These are phyloP conservation scores for Matsumyia berberina DNA, from an alignment of 2,888 invertebrate species.

Conservation along the genomic window DNA sequence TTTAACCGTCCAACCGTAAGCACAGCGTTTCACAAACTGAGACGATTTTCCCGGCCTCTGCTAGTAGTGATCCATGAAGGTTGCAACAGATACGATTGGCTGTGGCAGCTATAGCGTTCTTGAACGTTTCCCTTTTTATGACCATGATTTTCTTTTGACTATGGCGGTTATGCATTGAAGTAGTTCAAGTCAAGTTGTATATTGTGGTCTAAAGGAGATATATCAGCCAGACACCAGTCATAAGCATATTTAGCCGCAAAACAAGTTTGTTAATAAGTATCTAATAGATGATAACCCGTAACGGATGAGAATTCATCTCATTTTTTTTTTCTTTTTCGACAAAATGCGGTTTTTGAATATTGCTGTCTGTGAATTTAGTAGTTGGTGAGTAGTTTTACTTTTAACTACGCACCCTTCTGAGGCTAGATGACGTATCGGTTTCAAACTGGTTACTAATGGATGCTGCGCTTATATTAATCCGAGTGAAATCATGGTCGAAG, in stretches of 20 bases:
- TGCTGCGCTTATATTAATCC: too few relatives aligned
- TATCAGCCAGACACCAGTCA: background rate
- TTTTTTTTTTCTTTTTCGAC: background rate
- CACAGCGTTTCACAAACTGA: slow-evolving; percentile 54
- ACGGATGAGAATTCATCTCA: background rate
- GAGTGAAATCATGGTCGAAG: too few relatives aligned
- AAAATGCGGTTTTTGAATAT: background rate
- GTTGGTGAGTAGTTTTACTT: background rate
- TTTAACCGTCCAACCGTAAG: slow-evolving; percentile 33
- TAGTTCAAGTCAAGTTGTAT: background rate
- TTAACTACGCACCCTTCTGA: background rate
- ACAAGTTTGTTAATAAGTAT: background rate
- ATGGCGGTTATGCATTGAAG: background rate
- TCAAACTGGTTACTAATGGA: too few relatives aligned
- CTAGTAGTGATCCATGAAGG: slow-evolving; percentile 50
- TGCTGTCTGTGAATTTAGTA: background rate
- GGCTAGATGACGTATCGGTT: too few relatives aligned
- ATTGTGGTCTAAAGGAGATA: background rate
- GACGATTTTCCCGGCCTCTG: slow-evolving; percentile 33
- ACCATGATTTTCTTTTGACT: slow-evolving; percentile 2
- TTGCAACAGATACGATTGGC: background rate
- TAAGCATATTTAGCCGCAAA: background rate
- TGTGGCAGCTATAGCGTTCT: background rate
- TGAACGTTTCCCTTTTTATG: background rate
- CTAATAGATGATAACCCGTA: background rate